Evolutionary conservation across 2,113 vertebrate species (phyloP).

Genomic region (Abramis brama): DNA sequence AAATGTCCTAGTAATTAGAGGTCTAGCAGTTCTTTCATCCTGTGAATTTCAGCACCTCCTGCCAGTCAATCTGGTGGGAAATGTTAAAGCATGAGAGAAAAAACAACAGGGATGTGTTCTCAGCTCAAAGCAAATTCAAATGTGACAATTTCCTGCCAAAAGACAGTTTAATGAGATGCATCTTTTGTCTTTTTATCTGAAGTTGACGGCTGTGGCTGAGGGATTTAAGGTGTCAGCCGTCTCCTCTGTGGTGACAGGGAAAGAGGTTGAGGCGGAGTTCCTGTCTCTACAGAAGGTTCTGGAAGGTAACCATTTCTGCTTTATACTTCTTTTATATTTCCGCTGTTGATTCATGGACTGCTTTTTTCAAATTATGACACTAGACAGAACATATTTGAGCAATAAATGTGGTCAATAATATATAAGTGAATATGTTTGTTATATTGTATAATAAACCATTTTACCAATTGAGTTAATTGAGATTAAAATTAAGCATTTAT

Average conservation of each 20-base stretch:
- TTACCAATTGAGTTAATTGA: not conserved
- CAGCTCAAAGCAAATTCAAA: constrained; percentile 37
- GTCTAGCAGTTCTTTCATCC: constrained; percentile 7
- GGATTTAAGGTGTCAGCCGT: constrained; percentile 69
- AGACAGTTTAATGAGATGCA: constrained; percentile 37
- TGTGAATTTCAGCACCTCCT: constrained; percentile 14
- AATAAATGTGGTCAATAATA: not conserved
- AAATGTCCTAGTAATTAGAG: not conserved
- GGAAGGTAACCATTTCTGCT: constrained; percentile 72
- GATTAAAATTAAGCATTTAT: not conserved
- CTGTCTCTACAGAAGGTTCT: constrained; percentile 75
- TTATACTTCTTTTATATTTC: not conserved
- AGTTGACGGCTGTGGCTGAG: constrained; percentile 71
- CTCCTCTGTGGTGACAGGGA: constrained; percentile 73
- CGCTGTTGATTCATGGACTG: not conserved
- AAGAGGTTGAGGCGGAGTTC: constrained; percentile 71
- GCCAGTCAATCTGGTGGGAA: not conserved
- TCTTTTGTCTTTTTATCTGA: constrained; percentile 37
- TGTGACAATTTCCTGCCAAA: constrained; percentile 43
- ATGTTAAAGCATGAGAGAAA: constrained; percentile 1
- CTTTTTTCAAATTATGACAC: not conserved
- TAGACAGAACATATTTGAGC: not conserved
- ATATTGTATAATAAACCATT: no score
- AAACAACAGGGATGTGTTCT: constrained; percentile 18
- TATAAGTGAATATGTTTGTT: not conserved